A percentile compares a stretch with the other conserved stretches of the same genome.
Evolutionary conservation across 2,113 vertebrate species (phyloP).

Genomic region (Morone chrysops): DNA sequence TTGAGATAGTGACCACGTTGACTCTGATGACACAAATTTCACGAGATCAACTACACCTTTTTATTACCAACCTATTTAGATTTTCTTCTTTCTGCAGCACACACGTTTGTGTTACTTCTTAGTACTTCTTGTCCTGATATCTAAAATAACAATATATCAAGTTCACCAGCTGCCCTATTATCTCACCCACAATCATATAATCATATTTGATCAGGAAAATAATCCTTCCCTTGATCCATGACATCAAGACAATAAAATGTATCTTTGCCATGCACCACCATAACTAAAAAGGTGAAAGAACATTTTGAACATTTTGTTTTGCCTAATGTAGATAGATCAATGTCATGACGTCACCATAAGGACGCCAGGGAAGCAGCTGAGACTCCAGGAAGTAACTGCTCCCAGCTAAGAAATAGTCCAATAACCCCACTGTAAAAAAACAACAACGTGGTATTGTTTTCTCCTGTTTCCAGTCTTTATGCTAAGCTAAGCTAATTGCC

Average conservation of each 20-base stretch:
- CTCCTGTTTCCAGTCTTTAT: neutral
- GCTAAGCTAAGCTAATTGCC: neutral
- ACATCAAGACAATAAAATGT: neutral
- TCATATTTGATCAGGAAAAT: slow-evolving; percentile 11
- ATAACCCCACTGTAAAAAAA: too few species aligned
- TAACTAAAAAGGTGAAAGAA: neutral
- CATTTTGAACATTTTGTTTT: neutral
- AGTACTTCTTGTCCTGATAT: neutral
- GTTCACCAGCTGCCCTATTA: neutral
- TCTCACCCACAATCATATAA: neutral
- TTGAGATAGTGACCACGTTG: neutral
- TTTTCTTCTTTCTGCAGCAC: neutral
- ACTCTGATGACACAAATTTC: neutral
- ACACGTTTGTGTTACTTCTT: neutral
- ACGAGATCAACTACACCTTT: neutral
- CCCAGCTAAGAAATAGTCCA: neutral
- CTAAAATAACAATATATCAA: neutral
- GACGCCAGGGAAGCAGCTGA: neutral
- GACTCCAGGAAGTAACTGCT: neutral
- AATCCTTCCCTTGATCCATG: neutral
- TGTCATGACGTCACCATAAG: too few species aligned
- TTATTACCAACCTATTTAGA: neutral
- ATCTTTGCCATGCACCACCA: neutral
- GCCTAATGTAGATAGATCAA: neutral
- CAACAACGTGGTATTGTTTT: neutral